A percentile compares a stretch with the other conserved stretches of the same genome.
phyloP scores from a whole-genome alignment of 2,797 vertebrate genomes.

The Uromys caudimaculatus region DNA sequence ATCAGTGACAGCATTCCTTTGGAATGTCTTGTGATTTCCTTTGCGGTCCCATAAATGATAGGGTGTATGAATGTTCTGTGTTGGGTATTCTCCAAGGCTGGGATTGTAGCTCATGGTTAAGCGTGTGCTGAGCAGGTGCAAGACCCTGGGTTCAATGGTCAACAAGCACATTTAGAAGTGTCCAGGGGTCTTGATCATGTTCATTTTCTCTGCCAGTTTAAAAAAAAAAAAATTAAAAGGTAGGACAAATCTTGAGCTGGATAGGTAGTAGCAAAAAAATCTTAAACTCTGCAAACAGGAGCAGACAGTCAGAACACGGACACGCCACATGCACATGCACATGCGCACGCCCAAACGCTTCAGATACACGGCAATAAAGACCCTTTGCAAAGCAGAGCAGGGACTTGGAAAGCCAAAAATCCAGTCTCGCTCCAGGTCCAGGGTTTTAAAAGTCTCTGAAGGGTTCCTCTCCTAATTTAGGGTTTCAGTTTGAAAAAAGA shows the following conservation, averaged over 20 bases:
- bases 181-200: background rate
- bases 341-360: too few relatives aligned
- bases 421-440: too few relatives aligned
- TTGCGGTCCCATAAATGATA: constrained; percentile 30
- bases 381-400: background rate
- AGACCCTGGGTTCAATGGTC: background rate
- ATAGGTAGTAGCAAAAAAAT: background rate
- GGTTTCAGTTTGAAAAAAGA: background rate
- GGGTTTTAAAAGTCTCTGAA: background rate
- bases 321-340: too few relatives aligned
- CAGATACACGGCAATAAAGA: background rate
- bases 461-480: background rate
- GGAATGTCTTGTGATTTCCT: constrained; percentile 70
- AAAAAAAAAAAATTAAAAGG: background rate
- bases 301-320: background rate
- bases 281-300: background rate
- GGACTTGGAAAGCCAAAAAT: background rate
- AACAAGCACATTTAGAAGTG: background rate
- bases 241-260: background rate
- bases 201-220: background rate
- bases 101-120: background rate
- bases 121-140: background rate
- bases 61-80: constrained; percentile 4
- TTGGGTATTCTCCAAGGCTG: background rate
- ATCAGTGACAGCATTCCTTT: constrained; percentile 20